These are phyloP conservation scores for Clytia hemisphaerica DNA, from an alignment of 30 jellyfish, hydroid and myxozoan species.

Conservation along the genomic window DNA sequence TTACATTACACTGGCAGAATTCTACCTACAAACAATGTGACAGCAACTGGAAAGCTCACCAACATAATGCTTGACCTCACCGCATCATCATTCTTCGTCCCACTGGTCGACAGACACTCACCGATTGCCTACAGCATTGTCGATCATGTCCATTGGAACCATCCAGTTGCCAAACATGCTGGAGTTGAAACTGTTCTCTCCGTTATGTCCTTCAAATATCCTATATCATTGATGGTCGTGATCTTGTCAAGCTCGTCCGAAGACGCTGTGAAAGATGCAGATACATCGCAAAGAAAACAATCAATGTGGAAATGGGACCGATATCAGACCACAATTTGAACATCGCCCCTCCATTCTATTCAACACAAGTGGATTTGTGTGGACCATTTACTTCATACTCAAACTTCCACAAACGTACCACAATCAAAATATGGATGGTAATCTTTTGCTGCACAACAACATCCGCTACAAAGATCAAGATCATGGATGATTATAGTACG, in stretches of 20 bases:
- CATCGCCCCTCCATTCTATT: no score
- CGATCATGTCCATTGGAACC: no score
- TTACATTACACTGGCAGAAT: neutral
- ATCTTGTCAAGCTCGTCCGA: neutral
- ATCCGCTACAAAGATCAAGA: neutral
- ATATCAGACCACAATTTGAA: neutral
- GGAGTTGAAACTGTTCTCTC: no score
- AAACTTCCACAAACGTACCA: no score
- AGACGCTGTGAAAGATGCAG: no score
- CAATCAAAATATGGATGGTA: slow-evolving; percentile 10
- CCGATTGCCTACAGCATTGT: no score
- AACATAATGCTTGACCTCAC: neutral
- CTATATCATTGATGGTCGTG: neutral
- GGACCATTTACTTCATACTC: neutral
- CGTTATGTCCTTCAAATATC: neutral
- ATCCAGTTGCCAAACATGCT: no score
- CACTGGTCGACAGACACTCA: slow-evolving; percentile 1
- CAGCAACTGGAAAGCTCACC: neutral
- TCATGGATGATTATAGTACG: neutral
- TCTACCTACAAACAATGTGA: neutral
- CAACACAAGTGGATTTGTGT: neutral
- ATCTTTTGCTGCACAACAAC: no score
- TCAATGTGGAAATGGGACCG: neutral
- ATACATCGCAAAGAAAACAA: neutral
- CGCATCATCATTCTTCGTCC: neutral